phyloP scores from a whole-genome alignment of 2,113 vertebrate genomes.

The Bungarus multicinctus region DNA sequence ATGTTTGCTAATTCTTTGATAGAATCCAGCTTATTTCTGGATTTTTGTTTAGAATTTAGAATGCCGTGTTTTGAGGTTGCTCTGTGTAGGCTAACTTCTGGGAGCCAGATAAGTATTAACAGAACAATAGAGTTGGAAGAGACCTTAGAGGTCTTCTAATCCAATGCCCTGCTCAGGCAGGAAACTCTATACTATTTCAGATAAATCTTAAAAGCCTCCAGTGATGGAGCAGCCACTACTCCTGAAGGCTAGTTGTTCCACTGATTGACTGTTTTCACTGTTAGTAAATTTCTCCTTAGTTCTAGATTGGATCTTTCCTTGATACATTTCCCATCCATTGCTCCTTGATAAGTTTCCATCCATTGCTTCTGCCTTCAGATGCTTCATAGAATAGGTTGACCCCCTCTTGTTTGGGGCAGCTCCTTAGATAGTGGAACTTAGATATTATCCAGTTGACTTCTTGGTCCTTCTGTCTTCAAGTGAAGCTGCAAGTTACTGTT shows the following conservation, averaged over 20 bases:
- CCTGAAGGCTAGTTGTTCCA: neutral
- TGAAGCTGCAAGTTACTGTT: neutral
- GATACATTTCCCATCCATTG: no score
- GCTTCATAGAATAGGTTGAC: neutral
- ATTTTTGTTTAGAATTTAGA: neutral
- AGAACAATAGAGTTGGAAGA: no score
- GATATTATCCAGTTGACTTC: neutral
- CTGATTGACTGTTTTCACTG: no score
- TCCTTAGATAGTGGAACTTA: neutral
- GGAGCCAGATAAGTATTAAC: neutral
- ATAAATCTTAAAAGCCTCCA: neutral
- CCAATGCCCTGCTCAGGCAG: no score
- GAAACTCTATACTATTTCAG: no score
- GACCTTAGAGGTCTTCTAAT: no score
- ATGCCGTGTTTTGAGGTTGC: neutral
- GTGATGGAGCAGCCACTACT: neutral
- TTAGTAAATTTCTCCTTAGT: no score
- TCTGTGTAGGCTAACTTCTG: neutral
- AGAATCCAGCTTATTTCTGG: neutral
- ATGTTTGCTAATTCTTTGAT: neutral
- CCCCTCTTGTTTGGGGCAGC: neutral
- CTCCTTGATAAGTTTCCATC: no score
- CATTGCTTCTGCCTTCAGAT: neutral
- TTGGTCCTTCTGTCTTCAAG: neutral
- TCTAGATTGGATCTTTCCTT: no score